Base-by-base conservation (phyloP, 2,113 vertebrate genomes). In the Semicossyphus pulcher region DNA sequence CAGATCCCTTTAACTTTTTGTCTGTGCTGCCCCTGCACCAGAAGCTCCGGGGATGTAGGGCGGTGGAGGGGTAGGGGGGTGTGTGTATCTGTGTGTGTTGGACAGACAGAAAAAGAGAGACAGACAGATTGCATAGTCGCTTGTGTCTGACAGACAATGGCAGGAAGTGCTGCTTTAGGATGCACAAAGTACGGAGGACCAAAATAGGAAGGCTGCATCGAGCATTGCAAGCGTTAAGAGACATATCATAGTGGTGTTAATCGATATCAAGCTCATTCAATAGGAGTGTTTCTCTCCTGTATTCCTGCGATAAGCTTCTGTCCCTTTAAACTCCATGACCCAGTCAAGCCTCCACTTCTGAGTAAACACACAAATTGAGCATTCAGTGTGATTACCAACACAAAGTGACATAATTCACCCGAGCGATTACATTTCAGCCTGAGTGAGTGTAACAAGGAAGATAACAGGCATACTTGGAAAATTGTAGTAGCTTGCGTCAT, bases 131-230 rank as follows among this genome's bases (percentile, higher is more conserved):
- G 72, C 66, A 69, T 67, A 42, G 36, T 54, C 44, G 60, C 70
- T 59, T 41, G 67, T 68, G 44, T 86, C 84, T 78, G 75, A 78
- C 53, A 80, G 82, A 92, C 92, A 93, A 93, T 91, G 59, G 88
- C 88, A 92, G 92, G 92, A 93, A 92, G 83, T 85, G 65, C 81
- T 83, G 77, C 77, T 81, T 90, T 80, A 80, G 78, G 78, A 89
- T 85, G 78, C 76, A 81, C 72, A 61, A 63, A 87, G 81, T 78
- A 78, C 68, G 64, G 31, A 64, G 60, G 65, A 77, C 45, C 15
- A 54, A 82, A 86, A 83, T 60, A 70, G 71, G 41, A 86, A 76
- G 58, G 68, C 26, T 54, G 57, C 23, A 76, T 67, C 15, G 23
- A 62, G 54, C 9, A 37, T 63, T 48, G 53, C 3, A 20, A 15